A percentile compares a stretch with the other conserved stretches of the same genome.
phyloP scores from a whole-genome alignment of 2,797 vertebrate species.

The Danionella dracula region DNA sequence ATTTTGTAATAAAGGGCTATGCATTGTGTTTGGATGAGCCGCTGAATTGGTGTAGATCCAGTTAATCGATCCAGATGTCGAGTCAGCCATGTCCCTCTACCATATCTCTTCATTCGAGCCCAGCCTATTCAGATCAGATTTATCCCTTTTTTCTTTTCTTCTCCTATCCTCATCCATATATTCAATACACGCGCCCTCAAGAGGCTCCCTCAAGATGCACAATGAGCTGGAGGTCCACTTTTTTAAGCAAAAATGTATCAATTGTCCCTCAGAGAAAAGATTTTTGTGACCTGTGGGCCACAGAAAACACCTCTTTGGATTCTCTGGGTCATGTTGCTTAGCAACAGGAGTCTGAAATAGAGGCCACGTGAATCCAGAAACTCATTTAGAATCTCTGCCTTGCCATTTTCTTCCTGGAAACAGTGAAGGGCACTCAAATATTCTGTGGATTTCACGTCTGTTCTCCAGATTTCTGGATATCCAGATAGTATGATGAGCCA shows the following conservation, averaged over 20 bases:
- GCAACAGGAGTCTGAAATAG: slow-evolving; percentile 32
- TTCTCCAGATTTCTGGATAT: too few relatives aligned
- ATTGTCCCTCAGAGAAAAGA: background rate
- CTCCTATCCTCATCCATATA: background rate
- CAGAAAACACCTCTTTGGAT: slow-evolving; percentile 36
- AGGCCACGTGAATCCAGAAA: slow-evolving; percentile 68
- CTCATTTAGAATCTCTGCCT: slow-evolving; percentile 58
- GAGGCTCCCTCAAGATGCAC: background rate
- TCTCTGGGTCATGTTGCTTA: slow-evolving; percentile 37
- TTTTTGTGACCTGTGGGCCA: background rate
- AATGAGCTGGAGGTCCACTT: background rate
- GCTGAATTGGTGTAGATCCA: slow-evolving; percentile 22
- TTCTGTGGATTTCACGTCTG: too few relatives aligned
- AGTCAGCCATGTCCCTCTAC: slow-evolving; percentile 21
- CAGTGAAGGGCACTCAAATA: background rate
- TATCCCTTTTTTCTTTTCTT: slow-evolving; percentile 39
- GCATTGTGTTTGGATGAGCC: slow-evolving; percentile 50
- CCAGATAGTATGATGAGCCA: too few relatives aligned
- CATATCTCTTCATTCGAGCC: slow-evolving; percentile 5
- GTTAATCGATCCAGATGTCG: slow-evolving; percentile 21
- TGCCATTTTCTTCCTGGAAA: slow-evolving; percentile 66
- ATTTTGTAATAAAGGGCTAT: slow-evolving; percentile 73
- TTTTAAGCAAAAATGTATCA: background rate
- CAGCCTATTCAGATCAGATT: background rate
- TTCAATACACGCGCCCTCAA: slow-evolving; percentile 4